These are phyloP conservation scores for Heptranchias perlo DNA, from an alignment of 2,113 vertebrate species.

Conservation along the genomic window DNA sequence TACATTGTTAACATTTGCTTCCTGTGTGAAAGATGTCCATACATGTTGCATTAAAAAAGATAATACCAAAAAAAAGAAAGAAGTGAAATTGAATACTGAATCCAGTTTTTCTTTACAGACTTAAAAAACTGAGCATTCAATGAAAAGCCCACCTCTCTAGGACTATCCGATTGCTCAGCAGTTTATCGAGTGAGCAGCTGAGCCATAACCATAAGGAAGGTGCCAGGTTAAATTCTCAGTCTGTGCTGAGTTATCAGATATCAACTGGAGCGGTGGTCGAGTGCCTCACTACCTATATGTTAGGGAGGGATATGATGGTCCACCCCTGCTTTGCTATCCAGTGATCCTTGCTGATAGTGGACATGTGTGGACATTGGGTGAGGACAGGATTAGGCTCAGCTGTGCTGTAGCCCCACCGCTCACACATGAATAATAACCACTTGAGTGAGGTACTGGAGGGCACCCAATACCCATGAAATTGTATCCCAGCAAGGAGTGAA, in stretches of 20 bases:
- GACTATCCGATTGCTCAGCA: neutral
- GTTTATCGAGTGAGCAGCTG: neutral
- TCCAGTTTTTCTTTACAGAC: neutral
- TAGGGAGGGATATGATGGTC: neutral
- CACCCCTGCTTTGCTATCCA: neutral
- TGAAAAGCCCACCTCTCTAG: neutral
- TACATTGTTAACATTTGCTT: neutral
- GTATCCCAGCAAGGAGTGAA: neutral
- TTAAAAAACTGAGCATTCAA: neutral
- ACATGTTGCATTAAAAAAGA: neutral
- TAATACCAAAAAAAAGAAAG: neutral
- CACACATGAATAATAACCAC: neutral
- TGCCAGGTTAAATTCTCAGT: neutral
- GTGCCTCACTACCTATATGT: neutral
- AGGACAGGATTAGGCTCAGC: neutral
- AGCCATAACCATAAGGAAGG: neutral
- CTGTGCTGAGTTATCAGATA: neutral
- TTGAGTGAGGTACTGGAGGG: neutral
- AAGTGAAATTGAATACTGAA: neutral
- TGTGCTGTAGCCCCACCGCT: neutral
- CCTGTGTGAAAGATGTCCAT: neutral
- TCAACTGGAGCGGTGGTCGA: neutral
- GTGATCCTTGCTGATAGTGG: neutral
- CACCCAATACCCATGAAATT: conserved; percentile 22
- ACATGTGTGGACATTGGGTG: neutral